Conservation (phyloP, 2,113 vertebrate genomes). For the Tragulus kanchil region DNA sequence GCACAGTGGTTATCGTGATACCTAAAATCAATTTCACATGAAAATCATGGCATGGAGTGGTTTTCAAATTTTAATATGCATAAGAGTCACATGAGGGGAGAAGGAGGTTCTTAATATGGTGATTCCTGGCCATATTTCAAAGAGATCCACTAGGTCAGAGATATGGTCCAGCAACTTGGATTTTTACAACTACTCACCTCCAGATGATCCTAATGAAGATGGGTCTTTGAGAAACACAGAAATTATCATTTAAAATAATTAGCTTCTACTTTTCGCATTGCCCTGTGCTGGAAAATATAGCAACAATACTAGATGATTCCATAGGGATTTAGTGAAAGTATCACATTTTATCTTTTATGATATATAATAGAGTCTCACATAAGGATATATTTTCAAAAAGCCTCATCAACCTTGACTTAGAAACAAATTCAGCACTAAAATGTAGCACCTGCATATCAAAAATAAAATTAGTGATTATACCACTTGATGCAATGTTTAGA, state of each 20-base stretch:
- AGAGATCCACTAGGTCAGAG: background rate
- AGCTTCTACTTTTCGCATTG: slow-evolving; percentile 24
- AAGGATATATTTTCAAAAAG: slow-evolving; percentile 56
- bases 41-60: background rate
- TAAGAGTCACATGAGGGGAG: background rate
- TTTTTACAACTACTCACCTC: background rate
- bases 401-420: slow-evolving; percentile 46
- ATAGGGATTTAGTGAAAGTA: slow-evolving; percentile 27
- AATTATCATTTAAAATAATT: slow-evolving; percentile 7
- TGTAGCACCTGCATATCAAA: slow-evolving; percentile 57
- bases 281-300: slow-evolving; percentile 28
- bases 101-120: background rate
- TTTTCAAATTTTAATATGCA: background rate
- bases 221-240: background rate
- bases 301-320: slow-evolving; percentile 39
- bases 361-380: background rate
- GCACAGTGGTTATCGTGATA: background rate
- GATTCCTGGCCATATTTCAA: background rate
- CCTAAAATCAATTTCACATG: background rate
- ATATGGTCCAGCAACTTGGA: background rate
- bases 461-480: slow-evolving; percentile 59
- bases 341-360: background rate
- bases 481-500: slow-evolving; percentile 56
- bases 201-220: background rate
- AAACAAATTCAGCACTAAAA: slow-evolving; percentile 58